Base-by-base conservation (phyloP, 1,140 invertebrate species). In the Harpegnathos saltator region DNA sequence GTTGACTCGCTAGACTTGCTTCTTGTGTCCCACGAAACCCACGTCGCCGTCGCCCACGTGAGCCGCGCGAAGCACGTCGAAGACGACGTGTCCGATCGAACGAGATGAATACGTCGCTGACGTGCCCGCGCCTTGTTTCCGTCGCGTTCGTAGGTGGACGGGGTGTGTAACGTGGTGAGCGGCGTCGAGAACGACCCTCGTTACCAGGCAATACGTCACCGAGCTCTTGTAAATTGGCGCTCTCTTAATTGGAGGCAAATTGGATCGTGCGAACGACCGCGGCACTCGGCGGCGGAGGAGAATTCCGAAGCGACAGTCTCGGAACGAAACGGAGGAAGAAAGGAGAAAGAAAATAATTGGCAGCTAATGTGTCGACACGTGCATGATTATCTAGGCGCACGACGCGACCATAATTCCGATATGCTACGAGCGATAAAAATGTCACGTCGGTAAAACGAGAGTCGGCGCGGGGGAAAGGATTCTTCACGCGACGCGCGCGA, bases 81-180 rank as follows among this genome's bases (percentile, higher is more conserved):
- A 50, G 58, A 52, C 82, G 56, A 78, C 33, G 54, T 83, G 66
- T 54, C 50, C 82, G 81, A 83, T 73, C 65, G 52, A 80, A 69
- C 52, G 33, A 69, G 38, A 71, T 48, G 65, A 59, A 59, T 80
- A 80, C 65, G n/a, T 33, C 33, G 69, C 58, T 63, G 17, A 78
- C 65, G 75, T 78, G 74, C 29, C 5, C 15, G 52, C 65, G 26
- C 11, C 29, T 68, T 26, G 54, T 69, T 22, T 9, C 4, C n/a
- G 65, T 69, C 65, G 44, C 66, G 44, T 71, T 71, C 7, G 19
- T 17, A 17, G 19, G 26, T 24, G n/a, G 58, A 38, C 29, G 29
- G 29, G n/a, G n/a, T 7, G 33, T 44, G 38, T 44, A 14, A 75
- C 38, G n/a, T n/a, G 24, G 26, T 59, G 44, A 29, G 26, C 9